Percentiles rank a stretch among this genome's conserved stretches.
Conservation (phyloP, 2,113 vertebrate genomes). For the Toxotes chatareus region DNA sequence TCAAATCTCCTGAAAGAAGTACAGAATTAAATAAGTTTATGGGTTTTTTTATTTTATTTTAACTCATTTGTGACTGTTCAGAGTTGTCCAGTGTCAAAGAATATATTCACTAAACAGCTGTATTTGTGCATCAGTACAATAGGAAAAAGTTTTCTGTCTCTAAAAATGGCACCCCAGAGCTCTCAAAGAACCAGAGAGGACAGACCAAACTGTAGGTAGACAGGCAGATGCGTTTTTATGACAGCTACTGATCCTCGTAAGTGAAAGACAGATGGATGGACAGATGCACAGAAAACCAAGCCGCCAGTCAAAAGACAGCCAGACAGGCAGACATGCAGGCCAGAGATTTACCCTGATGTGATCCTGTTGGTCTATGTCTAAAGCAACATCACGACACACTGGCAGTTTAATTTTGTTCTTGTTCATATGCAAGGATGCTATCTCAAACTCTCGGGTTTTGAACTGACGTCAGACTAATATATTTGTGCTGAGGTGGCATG, state of each 20-base stretch:
- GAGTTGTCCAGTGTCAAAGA: not conserved
- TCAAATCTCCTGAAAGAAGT: too few species aligned
- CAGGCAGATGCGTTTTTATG: constrained; percentile 41
- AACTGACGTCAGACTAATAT: not conserved
- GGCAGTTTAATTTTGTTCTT: not conserved
- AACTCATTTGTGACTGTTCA: not conserved
- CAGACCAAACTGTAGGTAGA: constrained; percentile 29
- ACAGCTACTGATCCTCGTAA: constrained; percentile 39
- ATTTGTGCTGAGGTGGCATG: not conserved
- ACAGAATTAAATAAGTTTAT: too few species aligned
- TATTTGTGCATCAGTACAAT: not conserved
- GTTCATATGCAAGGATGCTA: constrained; percentile 7
- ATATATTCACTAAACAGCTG: not conserved
- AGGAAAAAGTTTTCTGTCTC: not conserved
- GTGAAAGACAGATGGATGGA: constrained; percentile 48
- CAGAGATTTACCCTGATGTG: not conserved
- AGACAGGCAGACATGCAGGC: constrained; percentile 29
- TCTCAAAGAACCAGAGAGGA: constrained; percentile 24
- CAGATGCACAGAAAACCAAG: constrained; percentile 35
- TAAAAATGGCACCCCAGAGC: constrained; percentile 1
- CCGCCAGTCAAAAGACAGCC: constrained; percentile 28
- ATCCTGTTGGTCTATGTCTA: constrained; percentile 15
- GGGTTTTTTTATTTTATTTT: not conserved
- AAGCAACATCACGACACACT: not conserved
- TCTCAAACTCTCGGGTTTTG: not conserved